A percentile compares a stretch with the other conserved stretches of the same genome.
phyloP scores from a whole-genome alignment of 2,888 invertebrate species.

The Thelaira solivaga region DNA sequence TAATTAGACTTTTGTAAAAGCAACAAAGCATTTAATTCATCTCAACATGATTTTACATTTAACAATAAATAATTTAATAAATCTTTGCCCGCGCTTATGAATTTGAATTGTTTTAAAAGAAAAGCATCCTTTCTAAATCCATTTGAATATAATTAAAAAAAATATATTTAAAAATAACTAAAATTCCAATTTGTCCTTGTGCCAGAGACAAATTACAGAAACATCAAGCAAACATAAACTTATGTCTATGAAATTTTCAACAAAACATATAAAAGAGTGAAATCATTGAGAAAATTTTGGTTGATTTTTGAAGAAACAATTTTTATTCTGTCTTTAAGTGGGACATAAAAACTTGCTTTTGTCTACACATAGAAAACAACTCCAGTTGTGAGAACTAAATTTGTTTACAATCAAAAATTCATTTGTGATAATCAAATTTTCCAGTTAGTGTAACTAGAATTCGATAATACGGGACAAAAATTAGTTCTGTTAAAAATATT shows the following conservation, averaged over 20 bases:
- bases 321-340: no score
- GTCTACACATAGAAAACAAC: no score
- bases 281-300: background rate
- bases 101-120: background rate
- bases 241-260: slow-evolving; percentile 12
- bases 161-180: slow-evolving; percentile 44
- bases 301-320: no score
- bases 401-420: no score
- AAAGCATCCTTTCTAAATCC: slow-evolving; percentile 20
- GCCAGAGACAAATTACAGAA: slow-evolving; percentile 44
- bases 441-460: no score
- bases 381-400: no score
- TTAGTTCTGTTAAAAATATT: no score
- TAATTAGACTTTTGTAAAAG: no score
- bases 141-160: slow-evolving; percentile 52
- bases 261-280: background rate
- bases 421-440: no score
- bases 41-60: background rate
- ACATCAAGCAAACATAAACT: background rate
- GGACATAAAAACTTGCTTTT: background rate
- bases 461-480: no score
- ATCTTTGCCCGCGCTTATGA: background rate
- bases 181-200: slow-evolving; percentile 54
- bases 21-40: background rate
- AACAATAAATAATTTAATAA: background rate